A percentile compares a stretch with the other conserved stretches of the same genome.
Conservation (phyloP, 1,140 invertebrate species). For the Popillia japonica region DNA sequence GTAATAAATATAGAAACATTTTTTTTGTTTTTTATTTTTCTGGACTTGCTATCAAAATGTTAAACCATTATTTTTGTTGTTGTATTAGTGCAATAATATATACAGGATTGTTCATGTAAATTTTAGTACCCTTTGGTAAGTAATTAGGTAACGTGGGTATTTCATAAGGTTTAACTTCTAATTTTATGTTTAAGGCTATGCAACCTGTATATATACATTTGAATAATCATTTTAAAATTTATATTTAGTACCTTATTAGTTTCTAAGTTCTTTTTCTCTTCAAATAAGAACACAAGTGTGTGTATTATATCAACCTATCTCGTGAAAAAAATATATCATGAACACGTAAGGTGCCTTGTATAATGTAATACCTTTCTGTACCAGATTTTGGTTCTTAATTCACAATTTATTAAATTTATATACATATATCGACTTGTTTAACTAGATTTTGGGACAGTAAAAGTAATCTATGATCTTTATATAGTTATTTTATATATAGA, state of each 20-base stretch:
- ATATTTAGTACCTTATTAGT: slow-evolving; percentile 8
- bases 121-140: slow-evolving; percentile 6
- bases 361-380: slow-evolving; percentile 15
- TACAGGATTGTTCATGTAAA: slow-evolving; percentile 18
- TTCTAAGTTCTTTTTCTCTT: not conserved
- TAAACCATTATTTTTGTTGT: not conserved
- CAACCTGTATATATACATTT: slow-evolving; percentile 11
- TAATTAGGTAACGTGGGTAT: slow-evolving; percentile 11
- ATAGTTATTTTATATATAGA: slow-evolving; percentile 13
- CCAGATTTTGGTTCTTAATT: not conserved
- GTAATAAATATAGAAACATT: slow-evolving; percentile 28
- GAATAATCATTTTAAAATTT: slow-evolving; percentile 3
- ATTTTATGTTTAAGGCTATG: not conserved
- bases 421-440: slow-evolving; percentile 1
- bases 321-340: not conserved
- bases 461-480: not conserved
- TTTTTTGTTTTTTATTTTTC: slow-evolving; percentile 6
- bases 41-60: not conserved
- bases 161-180: slow-evolving; percentile 10
- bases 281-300: not conserved
- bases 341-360: slow-evolving; percentile 14
- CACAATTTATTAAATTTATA: not conserved
- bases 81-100: slow-evolving; percentile 32
- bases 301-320: not conserved
- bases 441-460: slow-evolving; percentile 1